Percentiles rank a stretch among this genome's conserved stretches.
These are phyloP conservation scores for Watsonalla cultraria DNA, from an alignment of 2,888 invertebrate species.

Conservation along the genomic window DNA sequence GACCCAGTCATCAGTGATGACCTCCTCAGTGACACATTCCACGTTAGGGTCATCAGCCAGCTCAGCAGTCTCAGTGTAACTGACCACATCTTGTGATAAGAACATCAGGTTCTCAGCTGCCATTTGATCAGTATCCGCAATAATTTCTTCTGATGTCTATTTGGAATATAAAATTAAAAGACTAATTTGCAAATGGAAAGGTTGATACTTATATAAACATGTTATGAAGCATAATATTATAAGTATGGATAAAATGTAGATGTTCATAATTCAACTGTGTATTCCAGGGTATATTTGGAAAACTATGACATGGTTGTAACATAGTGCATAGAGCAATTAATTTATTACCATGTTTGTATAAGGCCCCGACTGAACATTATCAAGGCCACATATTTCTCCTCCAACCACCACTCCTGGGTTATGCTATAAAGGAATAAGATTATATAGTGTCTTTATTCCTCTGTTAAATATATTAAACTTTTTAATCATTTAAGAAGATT, in stretches of 20 bases:
- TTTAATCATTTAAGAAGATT: no score
- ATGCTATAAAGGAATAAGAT: conserved; percentile 40
- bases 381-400: conserved; percentile 55
- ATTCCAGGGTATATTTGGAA: background rate
- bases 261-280: no score
- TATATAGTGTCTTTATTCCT: conserved; percentile 7
- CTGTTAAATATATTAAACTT: conserved; percentile 8
- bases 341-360: conserved; percentile 56
- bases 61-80: conserved; percentile 58
- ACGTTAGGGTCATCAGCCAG: conserved; percentile 65
- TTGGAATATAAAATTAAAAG: conserved; percentile 6
- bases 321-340: background rate
- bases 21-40: conserved; percentile 86
- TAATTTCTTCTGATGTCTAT: conserved; percentile 59
- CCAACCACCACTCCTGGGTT: conserved; percentile 40
- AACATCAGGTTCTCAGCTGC: conserved; percentile 82
- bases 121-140: conserved; percentile 77
- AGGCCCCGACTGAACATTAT: conserved; percentile 42
- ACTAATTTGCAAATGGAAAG: no score
- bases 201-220: no score
- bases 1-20: conserved; percentile 90
- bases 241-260: no score
- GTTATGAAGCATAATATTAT: no score
- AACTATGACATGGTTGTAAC: conserved; percentile 2
- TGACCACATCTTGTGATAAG: conserved; percentile 78